Evolutionary conservation across 2,113 vertebrate species (phyloP).

Genomic region (Xiphophorus hellerii): DNA sequence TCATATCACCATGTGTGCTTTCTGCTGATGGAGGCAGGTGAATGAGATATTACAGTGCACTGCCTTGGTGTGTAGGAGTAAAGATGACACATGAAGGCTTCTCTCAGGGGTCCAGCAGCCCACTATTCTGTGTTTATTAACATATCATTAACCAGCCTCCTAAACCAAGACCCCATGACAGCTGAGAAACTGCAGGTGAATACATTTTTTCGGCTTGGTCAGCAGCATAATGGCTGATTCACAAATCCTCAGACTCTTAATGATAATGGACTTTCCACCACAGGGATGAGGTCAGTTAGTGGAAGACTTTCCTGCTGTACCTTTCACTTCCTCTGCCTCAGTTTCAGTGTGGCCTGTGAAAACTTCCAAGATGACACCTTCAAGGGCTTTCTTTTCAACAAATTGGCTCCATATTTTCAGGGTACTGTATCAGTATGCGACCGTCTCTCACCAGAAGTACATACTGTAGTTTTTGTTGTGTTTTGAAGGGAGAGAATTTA

Average conservation of each 20-base stretch:
- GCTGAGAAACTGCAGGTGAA: constrained; percentile 66
- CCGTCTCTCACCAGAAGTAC: constrained; percentile 22
- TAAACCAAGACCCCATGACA: constrained; percentile 55
- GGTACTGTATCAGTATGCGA: constrained; percentile 47
- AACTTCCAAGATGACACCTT: constrained; percentile 55
- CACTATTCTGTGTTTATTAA: constrained; percentile 76
- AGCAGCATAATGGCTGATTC: constrained; percentile 62
- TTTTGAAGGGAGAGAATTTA: constrained; percentile 22
- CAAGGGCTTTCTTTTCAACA: constrained; percentile 51
- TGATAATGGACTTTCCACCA: constrained; percentile 62
- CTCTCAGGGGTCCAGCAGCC: constrained; percentile 47
- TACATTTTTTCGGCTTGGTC: constrained; percentile 69
- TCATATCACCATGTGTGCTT: constrained; percentile 49
- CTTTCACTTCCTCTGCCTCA: constrained; percentile 41
- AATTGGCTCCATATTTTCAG: constrained; percentile 32
- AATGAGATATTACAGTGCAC: constrained; percentile 31
- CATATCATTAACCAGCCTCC: constrained; percentile 60
- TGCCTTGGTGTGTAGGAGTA: constrained; percentile 42
- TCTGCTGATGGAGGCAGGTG: constrained; percentile 70
- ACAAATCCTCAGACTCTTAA: constrained; percentile 63
- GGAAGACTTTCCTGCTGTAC: constrained; percentile 21
- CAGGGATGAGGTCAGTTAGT: constrained; percentile 35
- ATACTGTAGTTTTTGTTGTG: constrained; percentile 47
- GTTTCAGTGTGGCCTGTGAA: constrained; percentile 50
- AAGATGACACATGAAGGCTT: constrained; percentile 44